phyloP scores from a whole-genome alignment of 1,140 invertebrate species.

The Antheraea mylitta region DNA sequence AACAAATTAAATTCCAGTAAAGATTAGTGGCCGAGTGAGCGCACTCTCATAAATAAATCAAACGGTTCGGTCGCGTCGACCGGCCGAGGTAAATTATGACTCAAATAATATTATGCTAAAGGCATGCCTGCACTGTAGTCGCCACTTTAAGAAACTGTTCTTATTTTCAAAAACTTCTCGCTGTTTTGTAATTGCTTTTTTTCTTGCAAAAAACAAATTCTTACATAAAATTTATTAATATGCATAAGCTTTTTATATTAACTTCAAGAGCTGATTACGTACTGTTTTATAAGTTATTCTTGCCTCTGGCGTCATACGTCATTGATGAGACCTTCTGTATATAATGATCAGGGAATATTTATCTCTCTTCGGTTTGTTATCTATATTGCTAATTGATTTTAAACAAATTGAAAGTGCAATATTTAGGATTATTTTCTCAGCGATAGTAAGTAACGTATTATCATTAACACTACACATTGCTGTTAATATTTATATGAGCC shows the following conservation, averaged over 20 bases:
- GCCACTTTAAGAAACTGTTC: constrained; percentile 25
- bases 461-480: too few relatives aligned
- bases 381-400: background rate
- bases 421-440: background rate
- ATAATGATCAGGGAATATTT: background rate
- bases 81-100: constrained; percentile 51
- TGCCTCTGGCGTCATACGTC: background rate
- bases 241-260: constrained; percentile 3
- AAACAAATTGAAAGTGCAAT: background rate
- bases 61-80: constrained; percentile 38
- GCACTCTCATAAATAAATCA: constrained; percentile 63
- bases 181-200: constrained; percentile 4
- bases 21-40: constrained; percentile 57
- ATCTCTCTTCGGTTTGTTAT: background rate
- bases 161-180: constrained; percentile 8
- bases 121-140: constrained; percentile 34
- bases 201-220: background rate
- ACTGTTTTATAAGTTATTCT: background rate
- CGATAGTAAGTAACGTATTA: too few relatives aligned
- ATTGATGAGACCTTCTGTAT: background rate
- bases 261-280: background rate
- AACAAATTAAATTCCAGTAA: constrained; percentile 68
- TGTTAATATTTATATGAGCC: too few relatives aligned
- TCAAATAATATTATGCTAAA: constrained; percentile 66
- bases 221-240: background rate